Evolutionary conservation across 2,888 invertebrate genomes (phyloP).

Genomic region (Patella pellucida): DNA sequence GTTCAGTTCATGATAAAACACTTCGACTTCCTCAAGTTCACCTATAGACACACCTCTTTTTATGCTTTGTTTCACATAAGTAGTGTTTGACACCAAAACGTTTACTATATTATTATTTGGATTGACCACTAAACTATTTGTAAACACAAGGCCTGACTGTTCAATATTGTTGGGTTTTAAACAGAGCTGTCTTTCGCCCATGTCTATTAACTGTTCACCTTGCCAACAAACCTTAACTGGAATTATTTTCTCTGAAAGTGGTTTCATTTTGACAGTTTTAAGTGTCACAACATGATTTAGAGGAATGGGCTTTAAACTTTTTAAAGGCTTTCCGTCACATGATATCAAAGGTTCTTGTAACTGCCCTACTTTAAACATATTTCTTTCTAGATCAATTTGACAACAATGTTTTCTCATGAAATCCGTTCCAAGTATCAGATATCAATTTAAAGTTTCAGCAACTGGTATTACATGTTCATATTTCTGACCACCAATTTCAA

Average conservation of each 20-base stretch:
- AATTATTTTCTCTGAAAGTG: not conserved
- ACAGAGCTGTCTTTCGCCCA: not conserved
- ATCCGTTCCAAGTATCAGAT: not conserved
- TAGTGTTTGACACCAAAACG: not conserved
- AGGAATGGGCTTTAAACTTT: not conserved
- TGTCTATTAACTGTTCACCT: not conserved
- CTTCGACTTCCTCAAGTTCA: slow-evolving; percentile 3
- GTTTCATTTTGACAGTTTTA: not conserved
- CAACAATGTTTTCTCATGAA: slow-evolving; percentile 8
- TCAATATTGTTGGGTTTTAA: not conserved
- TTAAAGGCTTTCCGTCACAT: not conserved
- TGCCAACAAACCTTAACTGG: not conserved
- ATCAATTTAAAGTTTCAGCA: not conserved
- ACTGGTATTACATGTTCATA: not conserved
- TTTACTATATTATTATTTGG: slow-evolving; percentile 1
- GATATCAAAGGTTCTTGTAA: not conserved
- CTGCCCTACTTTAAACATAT: not conserved
- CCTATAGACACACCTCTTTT: not conserved
- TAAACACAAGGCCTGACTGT: not conserved
- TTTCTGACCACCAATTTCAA: not conserved
- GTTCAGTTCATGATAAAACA: not conserved
- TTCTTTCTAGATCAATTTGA: not conserved
- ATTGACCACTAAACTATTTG: not conserved
- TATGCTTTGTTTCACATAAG: not conserved
- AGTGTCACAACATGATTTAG: not conserved